Evolutionary conservation across 2,797 vertebrate species (phyloP).

Genomic region (Rhynchonycteris naso): DNA sequence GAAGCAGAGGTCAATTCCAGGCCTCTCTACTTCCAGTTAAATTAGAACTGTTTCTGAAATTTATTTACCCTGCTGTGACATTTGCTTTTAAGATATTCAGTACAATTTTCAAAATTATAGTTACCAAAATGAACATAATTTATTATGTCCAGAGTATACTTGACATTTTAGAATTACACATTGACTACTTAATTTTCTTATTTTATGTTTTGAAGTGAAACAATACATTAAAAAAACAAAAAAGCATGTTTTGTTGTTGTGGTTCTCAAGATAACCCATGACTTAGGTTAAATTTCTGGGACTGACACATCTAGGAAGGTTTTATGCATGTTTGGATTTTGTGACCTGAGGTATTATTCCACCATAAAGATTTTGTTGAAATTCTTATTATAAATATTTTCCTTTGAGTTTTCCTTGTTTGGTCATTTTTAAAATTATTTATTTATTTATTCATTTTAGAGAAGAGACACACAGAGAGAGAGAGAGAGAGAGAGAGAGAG

Average conservation of each 20-base stretch:
- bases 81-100: conserved; percentile 68
- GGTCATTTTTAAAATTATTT: neutral
- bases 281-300: neutral
- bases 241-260: neutral
- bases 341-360: neutral
- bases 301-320: neutral
- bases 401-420: neutral
- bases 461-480: too few species aligned
- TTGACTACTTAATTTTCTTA: conserved; percentile 15
- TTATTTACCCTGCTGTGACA: conserved; percentile 64
- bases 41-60: conserved; percentile 72
- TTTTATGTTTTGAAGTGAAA: conserved; percentile 62
- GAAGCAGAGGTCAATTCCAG: conserved; percentile 72
- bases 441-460: too few species aligned
- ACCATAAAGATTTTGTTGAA: neutral
- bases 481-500: too few species aligned
- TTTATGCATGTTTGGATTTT: neutral
- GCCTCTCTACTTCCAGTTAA: conserved; percentile 70
- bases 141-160: conserved; percentile 15
- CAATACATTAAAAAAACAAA: neutral
- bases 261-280: neutral
- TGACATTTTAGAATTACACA: conserved; percentile 61
- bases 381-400: neutral
- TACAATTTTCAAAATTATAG: conserved; percentile 76
- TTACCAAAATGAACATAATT: conserved; percentile 47